Evolutionary conservation across 2,888 invertebrate genomes (phyloP).

Genomic region (Metalampra italica): DNA sequence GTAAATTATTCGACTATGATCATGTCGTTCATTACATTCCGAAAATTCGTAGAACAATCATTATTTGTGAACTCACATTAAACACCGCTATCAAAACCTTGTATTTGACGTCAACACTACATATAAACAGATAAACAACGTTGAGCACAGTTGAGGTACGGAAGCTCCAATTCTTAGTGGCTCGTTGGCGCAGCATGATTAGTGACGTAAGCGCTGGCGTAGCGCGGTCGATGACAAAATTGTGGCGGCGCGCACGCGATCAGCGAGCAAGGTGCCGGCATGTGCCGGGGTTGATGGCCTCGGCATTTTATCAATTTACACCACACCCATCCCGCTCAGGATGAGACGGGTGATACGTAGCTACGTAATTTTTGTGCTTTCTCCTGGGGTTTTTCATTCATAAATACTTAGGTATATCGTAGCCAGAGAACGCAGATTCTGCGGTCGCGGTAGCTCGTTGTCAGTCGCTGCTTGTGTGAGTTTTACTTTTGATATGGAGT

Average conservation of each 20-base stretch:
- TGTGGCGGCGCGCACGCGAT: slow-evolving; percentile 28
- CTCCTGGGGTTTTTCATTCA: no score
- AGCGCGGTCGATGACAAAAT: slow-evolving; percentile 15
- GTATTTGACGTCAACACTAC: background rate
- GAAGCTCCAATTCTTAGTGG: slow-evolving; percentile 5
- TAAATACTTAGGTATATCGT: no score
- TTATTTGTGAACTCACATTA: no score
- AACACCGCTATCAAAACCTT: no score
- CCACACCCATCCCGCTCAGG: slow-evolving; percentile 12
- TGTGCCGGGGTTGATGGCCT: slow-evolving; percentile 26
- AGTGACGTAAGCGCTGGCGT: slow-evolving; percentile 22
- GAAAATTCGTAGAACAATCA: no score
- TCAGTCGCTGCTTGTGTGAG: no score
- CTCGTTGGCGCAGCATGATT: slow-evolving; percentile 21
- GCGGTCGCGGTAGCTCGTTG: no score
- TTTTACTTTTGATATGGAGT: no score
- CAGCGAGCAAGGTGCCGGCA: slow-evolving; percentile 7
- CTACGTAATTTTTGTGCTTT: no score
- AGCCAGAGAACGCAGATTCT: no score
- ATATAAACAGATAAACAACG: background rate
- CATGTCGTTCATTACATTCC: no score
- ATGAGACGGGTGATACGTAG: background rate
- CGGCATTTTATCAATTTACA: slow-evolving; percentile 9
- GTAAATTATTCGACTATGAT: no score
- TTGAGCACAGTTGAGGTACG: slow-evolving; percentile 6